Evolutionary conservation across 2,888 invertebrate genomes (phyloP), one percentile per base, ranked within the genome.

Genomic region (Seira ritae): DNA sequence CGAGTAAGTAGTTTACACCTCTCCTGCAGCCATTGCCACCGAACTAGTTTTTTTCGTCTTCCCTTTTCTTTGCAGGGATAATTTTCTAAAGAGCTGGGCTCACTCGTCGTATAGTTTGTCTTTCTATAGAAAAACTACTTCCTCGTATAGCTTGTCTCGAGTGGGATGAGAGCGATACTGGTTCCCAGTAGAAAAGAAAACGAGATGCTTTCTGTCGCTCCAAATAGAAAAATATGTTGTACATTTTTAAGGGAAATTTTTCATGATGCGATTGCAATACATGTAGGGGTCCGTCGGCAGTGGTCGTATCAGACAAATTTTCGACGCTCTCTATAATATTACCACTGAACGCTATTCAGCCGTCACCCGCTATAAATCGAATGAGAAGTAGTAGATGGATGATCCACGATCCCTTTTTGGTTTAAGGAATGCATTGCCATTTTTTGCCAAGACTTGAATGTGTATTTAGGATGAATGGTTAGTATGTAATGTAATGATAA

Each of bases 271-370:
- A 31, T 31, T 31, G 31, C 31, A 31, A 31, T 31, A 50, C 50
- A 50, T n/a, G 15, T 50, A n/a, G 50, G 50, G 50, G n/a, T n/a
- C 31, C 31, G 8, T 8, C 12, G 50, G 50, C 8, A n/a, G 3
- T n/a, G 50, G 50, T n/a, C 6, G 15, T 3, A 50, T 3, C 8
- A 76, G 71, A 62, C 20, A 71, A 75, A 76, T 81, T 69, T 75
- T 73, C 75, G 80, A 75, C 80, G 70, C 65, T 74, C 70, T 75
- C 70, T 70, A 80, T 68, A 71, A 80, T 67, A 80, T 73, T 73
- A 74, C 73, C 73, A 74, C 31, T 31, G 8, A 31, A 8, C 8
- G 8, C 31, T 4, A 31, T 8, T 8, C 31, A 31, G 31, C 31
- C 31, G 31, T 31, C 31, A 31, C 31, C 31, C 31, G 8, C 31